Conservation (phyloP, 2,888 invertebrate genomes). For the Zonitis immaculata region DNA sequence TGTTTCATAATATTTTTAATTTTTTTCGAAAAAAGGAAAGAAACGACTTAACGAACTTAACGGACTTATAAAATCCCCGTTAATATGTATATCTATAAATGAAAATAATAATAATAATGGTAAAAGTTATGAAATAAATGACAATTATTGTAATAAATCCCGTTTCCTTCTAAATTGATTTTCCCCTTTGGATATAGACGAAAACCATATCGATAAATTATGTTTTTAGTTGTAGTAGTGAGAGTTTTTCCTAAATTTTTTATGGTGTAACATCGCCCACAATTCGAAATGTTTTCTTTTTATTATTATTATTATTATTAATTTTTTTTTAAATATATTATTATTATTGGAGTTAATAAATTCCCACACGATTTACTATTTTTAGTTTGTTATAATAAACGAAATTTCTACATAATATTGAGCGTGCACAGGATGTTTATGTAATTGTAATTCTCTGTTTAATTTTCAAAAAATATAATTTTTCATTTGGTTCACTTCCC, state of each 20-base stretch:
- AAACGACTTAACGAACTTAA: not conserved
- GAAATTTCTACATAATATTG: slow-evolving; percentile 27
- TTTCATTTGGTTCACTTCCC: not conserved
- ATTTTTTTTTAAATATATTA: too few species aligned
- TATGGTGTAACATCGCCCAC: not conserved
- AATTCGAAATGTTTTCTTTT: not conserved
- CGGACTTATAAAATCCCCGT: too few species aligned
- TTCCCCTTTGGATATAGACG: too few species aligned
- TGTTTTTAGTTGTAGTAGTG: not conserved
- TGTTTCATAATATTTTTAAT: not conserved
- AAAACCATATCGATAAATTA: not conserved
- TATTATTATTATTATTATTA: not conserved
- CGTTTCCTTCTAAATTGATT: not conserved
- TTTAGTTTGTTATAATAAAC: slow-evolving; percentile 31
- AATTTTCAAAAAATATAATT: slow-evolving; percentile 20
- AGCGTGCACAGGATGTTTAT: slow-evolving; percentile 31
- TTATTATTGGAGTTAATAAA: slow-evolving; percentile 29
- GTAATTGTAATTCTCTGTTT: slow-evolving; percentile 25
- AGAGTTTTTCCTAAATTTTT: not conserved
- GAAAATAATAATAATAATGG: not conserved
- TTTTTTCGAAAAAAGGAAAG: not conserved
- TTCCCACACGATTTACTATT: slow-evolving; percentile 28
- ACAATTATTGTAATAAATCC: not conserved
- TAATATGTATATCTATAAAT: too few species aligned
- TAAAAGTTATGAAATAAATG: not conserved